A percentile compares a stretch with the other conserved stretches of the same genome.
phyloP scores from a whole-genome alignment of 2,888 invertebrate species.

The Napeogenes inachia region DNA sequence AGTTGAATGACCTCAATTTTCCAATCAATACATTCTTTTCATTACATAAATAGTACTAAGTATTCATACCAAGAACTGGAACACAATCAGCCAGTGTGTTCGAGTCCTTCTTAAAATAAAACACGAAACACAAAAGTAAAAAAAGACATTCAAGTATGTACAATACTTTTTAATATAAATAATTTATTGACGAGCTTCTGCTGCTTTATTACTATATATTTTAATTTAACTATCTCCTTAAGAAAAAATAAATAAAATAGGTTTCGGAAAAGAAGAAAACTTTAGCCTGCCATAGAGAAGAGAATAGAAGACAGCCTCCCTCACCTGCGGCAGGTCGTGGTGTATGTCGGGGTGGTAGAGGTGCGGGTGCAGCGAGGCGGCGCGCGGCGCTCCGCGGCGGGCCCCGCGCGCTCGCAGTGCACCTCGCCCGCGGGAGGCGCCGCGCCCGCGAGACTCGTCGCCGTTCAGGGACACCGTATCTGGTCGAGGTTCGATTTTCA shows the following conservation, averaged over 20 bases:
- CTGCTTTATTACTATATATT: no score
- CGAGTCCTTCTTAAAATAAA: conserved; percentile 25
- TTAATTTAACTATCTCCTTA: no score
- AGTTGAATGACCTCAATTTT: no score
- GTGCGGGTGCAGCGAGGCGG: conserved; percentile 65
- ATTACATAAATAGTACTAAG: conserved; percentile 22
- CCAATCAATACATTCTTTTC: no score
- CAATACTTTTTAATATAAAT: no score
- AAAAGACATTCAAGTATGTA: conserved; percentile 8
- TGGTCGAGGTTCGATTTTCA: conserved; percentile 27
- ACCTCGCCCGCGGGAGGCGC: conserved; percentile 37
- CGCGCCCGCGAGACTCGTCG: conserved; percentile 54
- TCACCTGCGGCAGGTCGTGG: conserved; percentile 60
- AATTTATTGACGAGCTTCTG: no score
- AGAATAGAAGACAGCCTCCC: background rate
- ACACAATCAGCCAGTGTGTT: conserved; percentile 31
- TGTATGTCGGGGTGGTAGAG: conserved; percentile 55
- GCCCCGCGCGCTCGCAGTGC: conserved; percentile 39
- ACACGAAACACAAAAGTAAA: background rate
- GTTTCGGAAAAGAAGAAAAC: no score
- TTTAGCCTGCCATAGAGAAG: no score
- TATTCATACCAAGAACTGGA: conserved; percentile 36
- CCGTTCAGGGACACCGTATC: conserved; percentile 71
- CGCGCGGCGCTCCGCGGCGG: conserved; percentile 42
- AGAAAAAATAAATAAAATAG: no score